A percentile compares a stretch with the other conserved stretches of the same genome.
Evolutionary conservation across 2,113 vertebrate genomes (phyloP).

Genomic region (Plecturocebus donacophilus): DNA sequence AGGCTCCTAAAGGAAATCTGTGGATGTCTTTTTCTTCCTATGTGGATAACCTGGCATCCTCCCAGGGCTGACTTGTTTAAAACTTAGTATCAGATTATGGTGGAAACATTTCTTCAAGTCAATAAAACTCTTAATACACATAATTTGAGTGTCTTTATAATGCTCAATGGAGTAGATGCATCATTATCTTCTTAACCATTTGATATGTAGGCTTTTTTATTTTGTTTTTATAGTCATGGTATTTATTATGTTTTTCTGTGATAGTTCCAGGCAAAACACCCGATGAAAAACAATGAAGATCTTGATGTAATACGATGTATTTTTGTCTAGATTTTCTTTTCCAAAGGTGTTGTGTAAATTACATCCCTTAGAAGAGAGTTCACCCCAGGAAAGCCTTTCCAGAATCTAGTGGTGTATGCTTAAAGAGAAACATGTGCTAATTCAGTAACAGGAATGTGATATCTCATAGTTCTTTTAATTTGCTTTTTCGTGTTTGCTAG

Average conservation of each 20-base stretch:
- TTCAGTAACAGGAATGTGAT: slow-evolving; percentile 18
- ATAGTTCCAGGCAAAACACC: slow-evolving; percentile 23
- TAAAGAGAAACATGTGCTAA: slow-evolving; percentile 64
- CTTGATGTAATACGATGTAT: slow-evolving; percentile 4
- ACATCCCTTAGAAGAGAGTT: neutral
- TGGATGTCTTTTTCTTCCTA: neutral
- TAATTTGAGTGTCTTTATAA: neutral
- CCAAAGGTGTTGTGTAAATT: slow-evolving; percentile 51
- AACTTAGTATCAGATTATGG: neutral
- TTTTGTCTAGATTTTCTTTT: neutral
- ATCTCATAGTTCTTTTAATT: slow-evolving; percentile 8
- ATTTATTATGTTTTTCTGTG: neutral
- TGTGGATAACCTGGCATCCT: neutral
- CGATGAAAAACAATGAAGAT: slow-evolving; percentile 46
- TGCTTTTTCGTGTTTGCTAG: slow-evolving; percentile 48
- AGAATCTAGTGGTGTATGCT: neutral
- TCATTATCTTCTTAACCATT: neutral
- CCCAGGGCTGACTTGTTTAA: neutral
- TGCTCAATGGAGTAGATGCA: neutral
- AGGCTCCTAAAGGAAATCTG: neutral
- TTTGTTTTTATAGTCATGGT: neutral
- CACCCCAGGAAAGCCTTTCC: neutral
- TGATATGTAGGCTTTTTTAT: neutral
- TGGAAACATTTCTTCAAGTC: slow-evolving; percentile 4
- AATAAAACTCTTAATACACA: neutral